phyloP scores from a whole-genome alignment of 2,888 invertebrate genomes.

The Drosophila neonasuta region DNA sequence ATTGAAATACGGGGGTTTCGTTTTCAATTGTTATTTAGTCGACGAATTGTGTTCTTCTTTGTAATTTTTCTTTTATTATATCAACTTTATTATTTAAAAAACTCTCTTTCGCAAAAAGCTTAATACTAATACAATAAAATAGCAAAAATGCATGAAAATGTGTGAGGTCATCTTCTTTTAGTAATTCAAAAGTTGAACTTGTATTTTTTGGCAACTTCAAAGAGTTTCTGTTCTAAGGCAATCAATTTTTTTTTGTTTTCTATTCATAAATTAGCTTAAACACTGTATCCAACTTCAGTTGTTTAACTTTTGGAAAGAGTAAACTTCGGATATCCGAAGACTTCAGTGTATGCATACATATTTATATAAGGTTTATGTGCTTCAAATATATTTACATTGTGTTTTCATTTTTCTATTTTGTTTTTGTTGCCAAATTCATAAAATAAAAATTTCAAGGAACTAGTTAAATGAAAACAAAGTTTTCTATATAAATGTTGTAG shows the following conservation, averaged over 20 bases:
- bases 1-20: neutral
- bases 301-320: conserved; percentile 56
- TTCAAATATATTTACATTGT: conserved; percentile 16
- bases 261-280: neutral
- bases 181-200: neutral
- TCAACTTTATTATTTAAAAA: conserved; percentile 8
- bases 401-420: neutral
- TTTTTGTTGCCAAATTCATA: conserved; percentile 6
- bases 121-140: neutral
- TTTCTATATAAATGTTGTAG: conserved; percentile 58
- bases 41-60: neutral
- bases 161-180: conserved; percentile 13
- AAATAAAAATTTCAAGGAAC: conserved; percentile 12
- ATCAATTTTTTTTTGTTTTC: neutral
- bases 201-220: neutral
- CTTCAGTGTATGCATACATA: conserved; percentile 37
- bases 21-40: neutral
- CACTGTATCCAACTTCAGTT: neutral
- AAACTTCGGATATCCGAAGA: conserved; percentile 47
- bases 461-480: conserved; percentile 14
- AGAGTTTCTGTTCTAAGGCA: neutral
- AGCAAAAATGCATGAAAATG: conserved; percentile 34
- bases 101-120: conserved; percentile 31
- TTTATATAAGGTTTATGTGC: conserved; percentile 39
- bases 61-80: conserved; percentile 4